Conservation (phyloP, 2,113 vertebrate genomes). For the Cyphomyrus discorhynchus region DNA sequence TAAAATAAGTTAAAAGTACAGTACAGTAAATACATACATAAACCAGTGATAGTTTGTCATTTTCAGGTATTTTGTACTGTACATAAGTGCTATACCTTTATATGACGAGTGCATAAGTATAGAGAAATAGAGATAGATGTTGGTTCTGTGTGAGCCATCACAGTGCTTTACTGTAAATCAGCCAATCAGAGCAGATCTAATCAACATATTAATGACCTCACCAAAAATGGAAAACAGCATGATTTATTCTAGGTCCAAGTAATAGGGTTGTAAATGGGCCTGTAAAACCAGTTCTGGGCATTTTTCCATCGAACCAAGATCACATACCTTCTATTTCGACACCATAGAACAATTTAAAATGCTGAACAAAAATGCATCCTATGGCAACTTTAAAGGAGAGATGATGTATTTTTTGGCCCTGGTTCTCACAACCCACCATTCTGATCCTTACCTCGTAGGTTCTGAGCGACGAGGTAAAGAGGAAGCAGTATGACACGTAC, state of each 20-base stretch:
- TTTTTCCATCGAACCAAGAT: not conserved
- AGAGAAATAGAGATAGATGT: not conserved
- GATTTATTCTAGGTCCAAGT: not conserved
- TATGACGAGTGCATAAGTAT: not conserved
- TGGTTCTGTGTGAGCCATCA: not conserved
- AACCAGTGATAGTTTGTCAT: not conserved
- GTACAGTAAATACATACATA: not conserved
- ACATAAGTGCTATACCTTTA: not conserved
- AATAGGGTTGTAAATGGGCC: not conserved
- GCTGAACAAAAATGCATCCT: not conserved
- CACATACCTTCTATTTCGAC: not conserved
- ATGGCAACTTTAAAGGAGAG: not conserved
- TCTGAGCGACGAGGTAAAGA: slow-evolving; percentile 82
- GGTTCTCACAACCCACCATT: not conserved
- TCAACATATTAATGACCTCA: not conserved
- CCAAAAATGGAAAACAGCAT: not conserved
- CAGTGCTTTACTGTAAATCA: not conserved
- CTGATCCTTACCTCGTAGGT: slow-evolving; percentile 56
- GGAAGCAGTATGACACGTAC: slow-evolving; percentile 87
- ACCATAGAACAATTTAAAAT: not conserved
- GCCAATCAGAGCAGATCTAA: not conserved
- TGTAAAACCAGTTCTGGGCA: not conserved
- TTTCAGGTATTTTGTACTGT: not conserved
- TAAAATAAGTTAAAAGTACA: not conserved
- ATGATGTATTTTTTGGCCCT: not conserved